Conservation (phyloP, 2,888 invertebrate genomes). For the Dasypogon diadema region DNA sequence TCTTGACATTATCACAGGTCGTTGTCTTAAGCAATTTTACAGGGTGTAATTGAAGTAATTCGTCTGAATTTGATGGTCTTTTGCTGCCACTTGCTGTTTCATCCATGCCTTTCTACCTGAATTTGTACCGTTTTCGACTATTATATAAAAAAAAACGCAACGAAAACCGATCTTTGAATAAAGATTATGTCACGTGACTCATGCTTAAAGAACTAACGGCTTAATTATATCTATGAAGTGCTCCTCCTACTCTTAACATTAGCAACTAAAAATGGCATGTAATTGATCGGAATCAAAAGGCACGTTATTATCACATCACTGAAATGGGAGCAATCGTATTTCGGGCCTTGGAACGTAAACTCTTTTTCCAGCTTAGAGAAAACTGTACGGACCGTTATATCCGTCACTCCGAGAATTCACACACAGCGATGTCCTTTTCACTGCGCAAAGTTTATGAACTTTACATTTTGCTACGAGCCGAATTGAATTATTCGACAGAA, state of each 20-base stretch:
- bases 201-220: not conserved
- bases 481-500: constrained; percentile 17
- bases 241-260: too few relatives aligned
- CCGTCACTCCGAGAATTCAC: too few relatives aligned
- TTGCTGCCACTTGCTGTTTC: constrained; percentile 38
- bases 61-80: constrained; percentile 53
- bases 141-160: too few relatives aligned
- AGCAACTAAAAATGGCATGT: too few relatives aligned
- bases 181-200: not conserved
- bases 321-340: too few relatives aligned
- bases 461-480: constrained; percentile 38
- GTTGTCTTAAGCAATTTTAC: constrained; percentile 53
- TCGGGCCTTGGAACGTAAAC: too few relatives aligned
- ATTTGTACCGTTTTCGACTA: too few relatives aligned
- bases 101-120: constrained; percentile 11
- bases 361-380: too few relatives aligned
- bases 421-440: not conserved
- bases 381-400: too few relatives aligned
- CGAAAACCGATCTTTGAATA: too few relatives aligned
- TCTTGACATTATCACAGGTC: constrained; percentile 60
- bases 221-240: not conserved
- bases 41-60: constrained; percentile 49
- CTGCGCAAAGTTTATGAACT: constrained; percentile 20
- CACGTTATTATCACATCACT: not conserved
- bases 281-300: not conserved